Evolutionary conservation across 1,140 invertebrate genomes (phyloP).

Genomic region (Catajapyx aquilonaris): DNA sequence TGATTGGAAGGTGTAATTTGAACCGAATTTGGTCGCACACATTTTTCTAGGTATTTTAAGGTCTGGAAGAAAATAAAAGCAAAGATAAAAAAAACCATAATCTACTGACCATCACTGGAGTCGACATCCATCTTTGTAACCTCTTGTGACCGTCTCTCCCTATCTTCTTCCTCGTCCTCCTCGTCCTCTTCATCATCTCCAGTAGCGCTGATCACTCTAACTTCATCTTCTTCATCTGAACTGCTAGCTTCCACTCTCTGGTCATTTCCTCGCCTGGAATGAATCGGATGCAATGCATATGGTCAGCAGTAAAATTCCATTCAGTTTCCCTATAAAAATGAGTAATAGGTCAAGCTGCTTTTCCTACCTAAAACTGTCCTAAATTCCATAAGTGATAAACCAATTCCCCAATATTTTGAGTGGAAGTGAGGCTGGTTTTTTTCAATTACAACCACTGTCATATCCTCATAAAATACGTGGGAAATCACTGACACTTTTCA

Average conservation of each 20-base stretch:
- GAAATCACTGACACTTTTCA: too few species aligned
- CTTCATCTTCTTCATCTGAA: conserved; percentile 26
- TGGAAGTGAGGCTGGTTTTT: conserved; percentile 12
- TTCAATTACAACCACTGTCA: too few species aligned
- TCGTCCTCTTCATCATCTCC: too few species aligned
- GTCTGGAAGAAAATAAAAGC: neutral
- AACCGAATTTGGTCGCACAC: neutral
- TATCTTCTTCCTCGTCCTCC: too few species aligned
- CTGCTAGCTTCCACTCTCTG: conserved; percentile 18
- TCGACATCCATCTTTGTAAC: conserved; percentile 26
- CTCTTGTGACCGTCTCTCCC: conserved; percentile 13
- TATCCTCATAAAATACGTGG: too few species aligned
- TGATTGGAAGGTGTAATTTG: conserved; percentile 1
- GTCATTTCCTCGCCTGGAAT: neutral
- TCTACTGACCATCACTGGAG: conserved; percentile 22
- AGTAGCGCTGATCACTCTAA: too few species aligned
- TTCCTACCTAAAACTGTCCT: neutral
- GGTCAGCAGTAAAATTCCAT: neutral
- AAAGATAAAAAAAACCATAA: conserved; percentile 1
- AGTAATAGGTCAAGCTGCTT: neutral
- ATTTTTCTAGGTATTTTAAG: neutral
- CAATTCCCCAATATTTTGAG: neutral
- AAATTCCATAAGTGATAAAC: neutral
- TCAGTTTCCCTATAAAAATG: neutral
- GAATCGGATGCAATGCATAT: neutral